Evolutionary conservation across 1,140 invertebrate genomes (phyloP), one percentile per base, ranked within the genome.

Genomic region (Drosophila triauraria): DNA sequence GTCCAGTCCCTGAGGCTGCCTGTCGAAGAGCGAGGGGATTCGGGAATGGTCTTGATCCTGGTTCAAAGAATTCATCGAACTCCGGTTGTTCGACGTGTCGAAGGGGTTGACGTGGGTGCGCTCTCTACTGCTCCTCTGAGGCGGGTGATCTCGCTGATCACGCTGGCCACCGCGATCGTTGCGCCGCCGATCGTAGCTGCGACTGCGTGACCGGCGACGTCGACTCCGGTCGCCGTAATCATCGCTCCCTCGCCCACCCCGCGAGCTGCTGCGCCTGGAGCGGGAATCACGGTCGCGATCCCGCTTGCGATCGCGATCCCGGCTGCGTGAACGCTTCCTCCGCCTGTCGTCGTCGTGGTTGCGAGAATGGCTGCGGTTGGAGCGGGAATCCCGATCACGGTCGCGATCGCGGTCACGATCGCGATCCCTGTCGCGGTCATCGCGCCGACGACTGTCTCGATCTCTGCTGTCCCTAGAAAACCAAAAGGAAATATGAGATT

Each of bases 21-120:
- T 67, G 10, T 91, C 82, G 6, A 82, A 86, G 6, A 85, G 50
- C 20, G 77, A 79, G 2, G 72, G 63, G 17, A 87, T 80, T 7
- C 84, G 51, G 9, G 67, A 69, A 27, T 64, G 46, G 23, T 87
- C 68, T 27, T 77, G 84, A 4, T 92, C 70, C n/a, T 68, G 67
- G 10, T 38, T 74, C 32, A 65, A 3, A 1, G 53, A 62, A 20
- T 68, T 94, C 27, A 65, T 4, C 9, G 53, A 60, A n/a, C 75
- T 94, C 85, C 94, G 94, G 60, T 94, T 94, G 67, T 94, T 94
- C 10, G 94, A 94, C 46, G 94, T 93, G 69, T 93, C 95, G 8
- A 91, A 84, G 3, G 86, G 82, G 67, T 94, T 93, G 15, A 93
- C 93, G 17, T 94, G 92, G 9, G 92, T 93, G 17, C 93, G 85